Evolutionary conservation across 2,113 vertebrate genomes (phyloP), one percentile per base, ranked within the genome.

Genomic region (Mixornis gularis): DNA sequence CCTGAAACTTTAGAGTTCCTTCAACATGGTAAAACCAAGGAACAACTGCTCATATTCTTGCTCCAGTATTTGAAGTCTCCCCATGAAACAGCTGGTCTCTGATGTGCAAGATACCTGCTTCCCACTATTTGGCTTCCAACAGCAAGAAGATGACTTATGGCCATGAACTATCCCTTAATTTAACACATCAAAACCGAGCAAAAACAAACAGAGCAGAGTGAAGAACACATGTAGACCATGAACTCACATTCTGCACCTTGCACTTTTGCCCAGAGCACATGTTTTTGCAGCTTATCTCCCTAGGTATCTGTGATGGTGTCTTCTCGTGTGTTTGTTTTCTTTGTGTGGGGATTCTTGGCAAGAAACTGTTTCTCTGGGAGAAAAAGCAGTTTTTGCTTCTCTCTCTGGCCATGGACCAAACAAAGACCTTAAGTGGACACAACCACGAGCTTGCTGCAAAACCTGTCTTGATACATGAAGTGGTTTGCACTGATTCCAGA

Each of bases 131-230:
- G 92, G 66, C 74, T 95, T 95, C 95, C 96, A 74, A 43, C 94
- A 94, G 91, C 41, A 91, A 93, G 88, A 19, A 83, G 94, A 96
- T 79, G 92, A 94, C 90, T 95, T 95, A 87, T 25, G 46, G 94
- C 87, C 84, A 91, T 91, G 97, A 97, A 72, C 96, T 96, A 95
- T 84, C 95, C 95, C 96, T 97, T 93, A 85, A 96, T 96, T 96
- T 95, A 78, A 92, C 92, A 92, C 92, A 95, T 96, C 88, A 95
- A 90, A 76, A 91, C 81, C 12, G 1, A 97, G 87, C 2, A 7
- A 96, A 97, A 97, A 97, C 91, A 97, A 97, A 97, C 82, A 97
- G 72, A 93, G 79, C 74, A 6, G n/a, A 77, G 85, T 76, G 79
- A 84, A 72, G 92, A 93, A 90, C 93, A 94, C 64, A 94, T 91